These are phyloP conservation scores for Pollimyrus isidori DNA, from an alignment of 2,113 vertebrate genomes.

Conservation along the genomic window DNA sequence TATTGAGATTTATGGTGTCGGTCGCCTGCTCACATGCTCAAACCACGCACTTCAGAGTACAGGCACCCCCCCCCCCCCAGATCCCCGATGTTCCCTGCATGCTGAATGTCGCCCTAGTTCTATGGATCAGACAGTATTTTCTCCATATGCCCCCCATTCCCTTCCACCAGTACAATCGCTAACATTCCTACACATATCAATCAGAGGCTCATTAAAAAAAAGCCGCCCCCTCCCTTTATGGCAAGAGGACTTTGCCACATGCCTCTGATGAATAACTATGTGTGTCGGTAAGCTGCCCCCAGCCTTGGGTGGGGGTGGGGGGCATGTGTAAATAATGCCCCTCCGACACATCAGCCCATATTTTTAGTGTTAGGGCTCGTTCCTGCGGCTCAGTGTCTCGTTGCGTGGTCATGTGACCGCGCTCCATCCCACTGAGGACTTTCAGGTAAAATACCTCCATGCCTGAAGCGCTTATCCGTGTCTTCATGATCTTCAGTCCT, in stretches of 20 bases:
- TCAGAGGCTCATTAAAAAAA: background rate
- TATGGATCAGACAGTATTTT: background rate
- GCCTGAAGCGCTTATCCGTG: background rate
- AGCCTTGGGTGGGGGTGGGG: too few species aligned
- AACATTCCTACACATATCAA: slow-evolving; percentile 2
- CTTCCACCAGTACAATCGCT: background rate
- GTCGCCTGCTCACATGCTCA: background rate
- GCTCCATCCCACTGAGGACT: background rate
- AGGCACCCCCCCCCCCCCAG: background rate
- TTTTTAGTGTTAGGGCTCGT: background rate
- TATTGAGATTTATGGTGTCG: background rate
- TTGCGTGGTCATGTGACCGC: background rate
- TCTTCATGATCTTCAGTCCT: background rate
- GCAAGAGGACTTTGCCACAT: background rate
- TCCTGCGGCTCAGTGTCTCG: background rate
- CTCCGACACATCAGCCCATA: background rate
- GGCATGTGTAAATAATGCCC: background rate
- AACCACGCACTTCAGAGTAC: background rate
- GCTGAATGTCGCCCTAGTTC: background rate
- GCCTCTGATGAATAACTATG: slow-evolving; percentile 4
- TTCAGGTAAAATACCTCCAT: background rate
- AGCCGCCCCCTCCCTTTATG: background rate
- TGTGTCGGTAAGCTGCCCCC: background rate
- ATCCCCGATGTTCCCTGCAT: background rate
- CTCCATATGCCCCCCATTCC: background rate